Percentiles rank a stretch among this genome's conserved stretches.
Conservation (phyloP, 2,888 invertebrate genomes). For the Leptopterna dolabrata region DNA sequence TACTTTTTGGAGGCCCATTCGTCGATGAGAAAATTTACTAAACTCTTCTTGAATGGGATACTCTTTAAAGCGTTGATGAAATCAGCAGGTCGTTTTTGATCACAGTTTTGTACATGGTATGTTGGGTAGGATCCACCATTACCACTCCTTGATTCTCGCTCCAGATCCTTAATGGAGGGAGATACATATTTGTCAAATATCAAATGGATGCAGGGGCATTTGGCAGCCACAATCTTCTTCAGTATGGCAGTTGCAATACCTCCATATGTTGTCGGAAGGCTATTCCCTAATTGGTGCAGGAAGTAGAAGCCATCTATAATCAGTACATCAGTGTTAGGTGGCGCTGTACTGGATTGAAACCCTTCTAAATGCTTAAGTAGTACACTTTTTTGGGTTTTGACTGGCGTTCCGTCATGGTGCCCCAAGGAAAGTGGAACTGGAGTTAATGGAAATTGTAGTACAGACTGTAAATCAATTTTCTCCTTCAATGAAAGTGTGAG, state of each 20-base stretch:
- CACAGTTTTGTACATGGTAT: constrained; percentile 62
- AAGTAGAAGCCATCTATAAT: constrained; percentile 65
- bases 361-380: background rate
- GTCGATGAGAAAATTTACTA: constrained; percentile 63
- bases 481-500: background rate
- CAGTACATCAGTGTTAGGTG: constrained; percentile 61
- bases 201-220: constrained; percentile 59
- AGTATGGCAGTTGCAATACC: constrained; percentile 64
- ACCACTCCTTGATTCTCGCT: constrained; percentile 61
- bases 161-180: constrained; percentile 66
- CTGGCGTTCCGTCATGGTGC: background rate
- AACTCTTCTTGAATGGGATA: constrained; percentile 63
- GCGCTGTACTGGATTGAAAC: constrained; percentile 39
- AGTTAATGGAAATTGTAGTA: background rate
- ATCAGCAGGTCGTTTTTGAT: constrained; percentile 63
- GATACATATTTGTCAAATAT: constrained; percentile 64
- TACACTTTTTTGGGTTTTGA: constrained; percentile 20
- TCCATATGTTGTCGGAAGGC: constrained; percentile 64
- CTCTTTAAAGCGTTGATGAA: constrained; percentile 63
- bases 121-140: constrained; percentile 61
- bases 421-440: background rate
- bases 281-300: constrained; percentile 63
- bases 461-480: background rate
- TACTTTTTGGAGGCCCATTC: constrained; percentile 63
- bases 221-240: constrained; percentile 58